A percentile compares a stretch with the other conserved stretches of the same genome.
phyloP scores from a whole-genome alignment of 2,797 vertebrate species.

The Chaetophractus vellerosus region DNA sequence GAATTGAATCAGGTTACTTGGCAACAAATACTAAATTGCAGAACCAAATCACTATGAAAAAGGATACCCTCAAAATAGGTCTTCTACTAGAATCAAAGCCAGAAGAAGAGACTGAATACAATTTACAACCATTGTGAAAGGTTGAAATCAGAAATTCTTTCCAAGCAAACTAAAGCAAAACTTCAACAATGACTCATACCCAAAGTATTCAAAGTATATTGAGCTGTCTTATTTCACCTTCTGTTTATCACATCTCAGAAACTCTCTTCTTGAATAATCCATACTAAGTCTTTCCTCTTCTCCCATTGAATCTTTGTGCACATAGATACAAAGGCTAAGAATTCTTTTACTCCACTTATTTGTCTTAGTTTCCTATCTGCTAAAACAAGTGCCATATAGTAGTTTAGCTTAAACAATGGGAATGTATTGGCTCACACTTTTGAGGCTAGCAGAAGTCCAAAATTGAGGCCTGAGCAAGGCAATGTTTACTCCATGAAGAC shows the following conservation, averaged over 20 bases:
- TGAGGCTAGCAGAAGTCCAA: no score
- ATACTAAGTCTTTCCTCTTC: neutral
- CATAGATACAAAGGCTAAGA: neutral
- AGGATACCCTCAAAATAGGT: neutral
- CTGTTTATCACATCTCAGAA: slow-evolving; percentile 23
- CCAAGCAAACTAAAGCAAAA: neutral
- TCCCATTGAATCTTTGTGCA: neutral
- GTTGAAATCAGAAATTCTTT: slow-evolving; percentile 52
- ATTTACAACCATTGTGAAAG: neutral
- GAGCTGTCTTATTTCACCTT: neutral
- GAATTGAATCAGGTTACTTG: neutral
- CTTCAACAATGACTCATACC: neutral
- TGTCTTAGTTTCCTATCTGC: no score
- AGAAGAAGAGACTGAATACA: neutral
- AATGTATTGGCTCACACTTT: no score
- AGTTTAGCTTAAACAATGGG: no score
- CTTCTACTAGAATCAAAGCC: neutral
- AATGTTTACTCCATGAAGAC: no score
- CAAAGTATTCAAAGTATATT: neutral
- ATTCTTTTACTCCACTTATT: neutral
- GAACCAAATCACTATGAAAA: neutral
- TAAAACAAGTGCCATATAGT: no score
- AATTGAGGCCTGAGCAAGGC: no score
- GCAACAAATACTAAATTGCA: slow-evolving; percentile 27
- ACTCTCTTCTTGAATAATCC: slow-evolving; percentile 14